Evolutionary conservation across 2,113 vertebrate genomes (phyloP).

Genomic region (Phainopepla nitens): DNA sequence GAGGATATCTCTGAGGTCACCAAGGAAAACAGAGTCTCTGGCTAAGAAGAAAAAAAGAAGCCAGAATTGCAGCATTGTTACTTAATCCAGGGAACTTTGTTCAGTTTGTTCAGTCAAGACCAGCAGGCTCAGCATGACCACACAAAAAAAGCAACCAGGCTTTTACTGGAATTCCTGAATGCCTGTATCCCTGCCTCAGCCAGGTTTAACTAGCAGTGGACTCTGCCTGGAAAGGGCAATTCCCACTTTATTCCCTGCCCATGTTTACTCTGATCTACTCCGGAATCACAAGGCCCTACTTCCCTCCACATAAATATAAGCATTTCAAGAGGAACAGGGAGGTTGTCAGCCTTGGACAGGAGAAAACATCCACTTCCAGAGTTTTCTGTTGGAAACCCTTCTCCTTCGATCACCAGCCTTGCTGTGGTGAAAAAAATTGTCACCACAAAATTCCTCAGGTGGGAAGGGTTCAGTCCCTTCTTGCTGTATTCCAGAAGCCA

Average conservation of each 20-base stretch:
- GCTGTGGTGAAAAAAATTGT: background rate
- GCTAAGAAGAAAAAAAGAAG: background rate
- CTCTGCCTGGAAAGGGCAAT: background rate
- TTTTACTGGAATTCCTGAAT: background rate
- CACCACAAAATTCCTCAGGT: background rate
- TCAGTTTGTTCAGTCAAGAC: background rate
- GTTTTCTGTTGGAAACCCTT: background rate
- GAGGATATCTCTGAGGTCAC: background rate
- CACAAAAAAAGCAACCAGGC: background rate
- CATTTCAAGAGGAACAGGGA: background rate
- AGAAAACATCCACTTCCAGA: background rate
- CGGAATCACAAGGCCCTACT: background rate
- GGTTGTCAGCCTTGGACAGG: background rate
- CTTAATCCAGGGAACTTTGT: background rate
- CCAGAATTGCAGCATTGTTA: slow-evolving; percentile 25
- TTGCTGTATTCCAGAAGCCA: background rate
- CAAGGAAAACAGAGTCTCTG: background rate
- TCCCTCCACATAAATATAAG: background rate
- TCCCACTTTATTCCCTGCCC: background rate
- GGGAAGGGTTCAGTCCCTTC: background rate
- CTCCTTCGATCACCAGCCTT: background rate
- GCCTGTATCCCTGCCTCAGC: background rate
- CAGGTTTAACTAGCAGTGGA: background rate
- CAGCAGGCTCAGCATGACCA: slow-evolving; percentile 1
- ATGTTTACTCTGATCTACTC: background rate